Evolutionary conservation across 2,888 invertebrate species (phyloP), one percentile per base, ranked within the genome.

Genomic region (Monochamus alternatus): DNA sequence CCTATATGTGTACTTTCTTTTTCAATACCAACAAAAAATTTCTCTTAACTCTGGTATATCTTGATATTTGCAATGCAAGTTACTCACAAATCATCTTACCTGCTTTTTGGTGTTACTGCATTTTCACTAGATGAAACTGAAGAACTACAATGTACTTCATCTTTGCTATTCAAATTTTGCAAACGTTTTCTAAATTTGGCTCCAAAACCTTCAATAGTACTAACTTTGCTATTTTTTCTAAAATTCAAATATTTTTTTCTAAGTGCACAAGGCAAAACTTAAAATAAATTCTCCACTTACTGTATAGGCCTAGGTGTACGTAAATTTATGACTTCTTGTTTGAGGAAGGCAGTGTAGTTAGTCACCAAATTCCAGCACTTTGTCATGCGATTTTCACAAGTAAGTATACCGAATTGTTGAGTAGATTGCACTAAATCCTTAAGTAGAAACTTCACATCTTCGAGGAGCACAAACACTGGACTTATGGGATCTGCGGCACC

Each of bases 351-450:
- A 71, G 83, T 77, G 64, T 85, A 83, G 75, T 82, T 83, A 9
- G 80, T 80, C n/a, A 83, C 79, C 44, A 83, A 76, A 75, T 81
- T 82, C 83, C 84, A 84, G 73, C 81, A 83, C 64, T 78, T 81
- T 47, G 74, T 77, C 79, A 81, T 82, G 43, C 80, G 78, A 63
- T 80, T 62, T 74, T 85, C 84, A 74, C 82, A 84, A 31, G 76
- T 77, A 5, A 83, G 73, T 4, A 80, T 80, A 3, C 84, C 84
- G 7, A 80, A 76, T 63, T 81, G 80, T 9, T 81, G 79, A 2
- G 78, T 78, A 4, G 79, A 75, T 38, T 83, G 80, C n/a, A 79
- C 71, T 22, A 84, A 51, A 47, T 81, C 79, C 52, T 76, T 80
- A 22, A 81, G 51, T n/a, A 77, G 70, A 47, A 77, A 75, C 67